Evolutionary conservation across 2,888 invertebrate species (phyloP), one percentile per base, ranked within the genome.

Genomic region (Pheosia gnoma): DNA sequence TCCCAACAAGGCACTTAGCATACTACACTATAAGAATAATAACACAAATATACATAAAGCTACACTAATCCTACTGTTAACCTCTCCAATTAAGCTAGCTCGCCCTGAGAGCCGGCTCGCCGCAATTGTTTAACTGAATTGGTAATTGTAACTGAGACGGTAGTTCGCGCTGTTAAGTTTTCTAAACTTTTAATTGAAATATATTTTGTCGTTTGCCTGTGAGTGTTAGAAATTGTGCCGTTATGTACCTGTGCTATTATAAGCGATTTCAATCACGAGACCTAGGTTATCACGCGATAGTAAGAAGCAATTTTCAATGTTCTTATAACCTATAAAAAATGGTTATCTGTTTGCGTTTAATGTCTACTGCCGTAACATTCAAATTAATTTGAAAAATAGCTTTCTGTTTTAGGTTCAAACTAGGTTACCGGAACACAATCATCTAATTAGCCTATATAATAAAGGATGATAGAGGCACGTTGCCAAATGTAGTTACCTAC

Each of bases 391-490:
- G 9, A 43, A 43, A 9, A 8, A 10, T 43, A 43, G n/a, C n/a
- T 49, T 49, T n/a, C 49, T 13, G 7, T 51, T 51, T 43, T 45
- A 55, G 25, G 61, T 47, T 25, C 58, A 39, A 9, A 7, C 36
- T 9, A 39, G 41, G 6, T 67, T 37, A 57, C 49, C 59, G 57
- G 8, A 60, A 38, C 58, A 57, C 54, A 66, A 71, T 66, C 45
- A 49, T 0, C 36, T 64, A 60, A 65, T 63, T 61, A 59, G 51
- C 43, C 53, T 45, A 59, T 56, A 54, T 63, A 67, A 64, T 61
- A 64, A 62, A 53, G 13, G 45, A 75, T 63, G 38, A 38, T 52
- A 52, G 37, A 43, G 45, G 47, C 59, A 37, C 37, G 38, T 36
- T 45, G 45, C 43, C 36, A 13, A 63, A 67, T 70, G 43, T 38